phyloP scores from a whole-genome alignment of 2,113 vertebrate genomes.

The Platichthys stellatus region DNA sequence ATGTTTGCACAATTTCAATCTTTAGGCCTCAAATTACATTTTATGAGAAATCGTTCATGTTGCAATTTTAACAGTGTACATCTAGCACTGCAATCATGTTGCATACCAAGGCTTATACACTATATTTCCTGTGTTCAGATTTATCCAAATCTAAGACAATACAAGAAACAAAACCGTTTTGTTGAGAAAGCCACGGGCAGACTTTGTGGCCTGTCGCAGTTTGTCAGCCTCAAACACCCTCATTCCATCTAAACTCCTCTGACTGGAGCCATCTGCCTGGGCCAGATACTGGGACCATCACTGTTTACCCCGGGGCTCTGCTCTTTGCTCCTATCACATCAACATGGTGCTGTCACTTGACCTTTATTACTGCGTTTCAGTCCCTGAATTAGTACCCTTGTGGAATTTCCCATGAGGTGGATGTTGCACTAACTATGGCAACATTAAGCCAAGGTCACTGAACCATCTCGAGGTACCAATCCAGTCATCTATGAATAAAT shows the following conservation, averaged over 20 bases:
- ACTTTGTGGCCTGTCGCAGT: constrained; percentile 14
- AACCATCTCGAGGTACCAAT: constrained; percentile 42
- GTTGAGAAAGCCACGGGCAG: constrained; percentile 2
- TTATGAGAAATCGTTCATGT: too few species aligned
- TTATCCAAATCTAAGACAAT: not conserved
- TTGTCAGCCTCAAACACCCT: constrained; percentile 18
- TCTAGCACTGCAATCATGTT: not conserved
- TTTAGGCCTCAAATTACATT: too few species aligned
- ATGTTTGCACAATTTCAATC: too few species aligned
- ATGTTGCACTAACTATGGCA: constrained; percentile 25
- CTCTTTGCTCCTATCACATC: constrained; percentile 39
- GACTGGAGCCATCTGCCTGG: constrained; percentile 55
- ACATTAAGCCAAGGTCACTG: constrained; percentile 43
- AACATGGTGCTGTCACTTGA: constrained; percentile 49
- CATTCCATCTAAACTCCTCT: constrained; percentile 11
- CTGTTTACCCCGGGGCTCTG: constrained; percentile 39
- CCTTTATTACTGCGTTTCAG: constrained; percentile 50
- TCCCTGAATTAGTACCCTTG: constrained; percentile 35
- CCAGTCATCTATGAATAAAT: constrained; percentile 48
- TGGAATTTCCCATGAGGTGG: constrained; percentile 43
- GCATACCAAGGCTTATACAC: not conserved
- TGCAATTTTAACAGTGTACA: too few species aligned
- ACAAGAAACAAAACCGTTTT: not conserved
- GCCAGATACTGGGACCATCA: constrained; percentile 14
- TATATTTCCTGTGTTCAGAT: not conserved